phyloP scores from a whole-genome alignment of 2,797 vertebrate genomes.

The Peromyscus melanophrys region DNA sequence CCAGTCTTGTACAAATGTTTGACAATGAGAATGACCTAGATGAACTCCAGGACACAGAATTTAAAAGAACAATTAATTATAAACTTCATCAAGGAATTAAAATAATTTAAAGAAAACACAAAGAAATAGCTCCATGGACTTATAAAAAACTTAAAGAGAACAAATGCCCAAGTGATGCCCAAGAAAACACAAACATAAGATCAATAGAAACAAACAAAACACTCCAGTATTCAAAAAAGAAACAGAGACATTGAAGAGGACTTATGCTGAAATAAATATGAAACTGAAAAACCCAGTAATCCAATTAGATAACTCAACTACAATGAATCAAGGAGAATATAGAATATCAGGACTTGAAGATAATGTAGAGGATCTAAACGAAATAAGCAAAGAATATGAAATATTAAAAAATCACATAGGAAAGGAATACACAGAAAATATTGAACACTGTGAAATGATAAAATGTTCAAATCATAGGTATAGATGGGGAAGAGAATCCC shows the following conservation, averaged over 20 bases:
- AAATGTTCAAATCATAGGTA: neutral
- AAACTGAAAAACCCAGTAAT: neutral
- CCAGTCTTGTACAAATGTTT: neutral
- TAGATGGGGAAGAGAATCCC: neutral
- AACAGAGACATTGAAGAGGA: neutral
- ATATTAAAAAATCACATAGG: neutral
- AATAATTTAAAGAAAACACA: neutral
- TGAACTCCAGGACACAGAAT: neutral
- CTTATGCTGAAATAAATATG: neutral
- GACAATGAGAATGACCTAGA: neutral
- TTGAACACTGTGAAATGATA: neutral
- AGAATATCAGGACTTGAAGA: neutral
- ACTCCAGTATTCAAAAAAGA: neutral
- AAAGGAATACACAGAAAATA: neutral
- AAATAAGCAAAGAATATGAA: neutral
- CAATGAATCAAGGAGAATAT: neutral
- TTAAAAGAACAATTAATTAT: neutral
- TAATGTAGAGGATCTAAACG: neutral
- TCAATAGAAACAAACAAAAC: neutral
- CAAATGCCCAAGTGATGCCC: no score
- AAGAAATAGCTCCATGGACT: no score
- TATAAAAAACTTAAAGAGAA: no score
- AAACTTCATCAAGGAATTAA: neutral
- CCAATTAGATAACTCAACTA: neutral
- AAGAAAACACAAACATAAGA: neutral